These are phyloP conservation scores for Danio albolineatus DNA, from an alignment of 2,797 vertebrate species.

Conservation along the genomic window DNA sequence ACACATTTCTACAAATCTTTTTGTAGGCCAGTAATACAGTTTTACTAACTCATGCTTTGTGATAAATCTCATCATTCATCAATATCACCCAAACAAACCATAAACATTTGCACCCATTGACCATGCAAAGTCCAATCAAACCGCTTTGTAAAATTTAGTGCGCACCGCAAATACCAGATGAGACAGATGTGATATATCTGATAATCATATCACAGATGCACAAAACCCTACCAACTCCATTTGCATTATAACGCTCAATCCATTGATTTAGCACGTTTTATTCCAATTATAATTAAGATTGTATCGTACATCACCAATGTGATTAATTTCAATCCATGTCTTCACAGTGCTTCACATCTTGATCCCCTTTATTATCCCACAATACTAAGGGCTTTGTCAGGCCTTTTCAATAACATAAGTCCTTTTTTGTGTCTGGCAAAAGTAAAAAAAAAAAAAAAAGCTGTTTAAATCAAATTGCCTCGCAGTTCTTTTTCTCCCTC, in stretches of 20 bases:
- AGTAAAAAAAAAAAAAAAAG: slow-evolving; percentile 4
- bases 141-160: slow-evolving; percentile 17
- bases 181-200: slow-evolving; percentile 18
- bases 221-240: not conserved
- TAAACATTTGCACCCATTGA: not conserved
- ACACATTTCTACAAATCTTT: slow-evolving; percentile 9
- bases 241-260: slow-evolving; percentile 11
- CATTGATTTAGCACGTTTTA: slow-evolving; percentile 33
- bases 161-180: not conserved
- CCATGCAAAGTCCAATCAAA: not conserved
- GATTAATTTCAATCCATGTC: slow-evolving; percentile 34
- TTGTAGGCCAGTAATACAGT: not conserved
- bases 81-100: not conserved
- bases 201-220: slow-evolving; percentile 18
- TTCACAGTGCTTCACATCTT: slow-evolving; percentile 28
- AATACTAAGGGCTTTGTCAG: slow-evolving; percentile 17
- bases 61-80: not conserved
- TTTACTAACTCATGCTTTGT: not conserved
- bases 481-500: slow-evolving; percentile 1
- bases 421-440: slow-evolving; percentile 39
- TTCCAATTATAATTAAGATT: slow-evolving; percentile 49
- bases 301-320: slow-evolving; percentile 34
- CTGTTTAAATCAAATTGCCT: slow-evolving; percentile 33
- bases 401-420: slow-evolving; percentile 39
- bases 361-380: slow-evolving; percentile 9